phyloP scores from a whole-genome alignment of 2,888 invertebrate genomes.

The Tholera decimalis region DNA sequence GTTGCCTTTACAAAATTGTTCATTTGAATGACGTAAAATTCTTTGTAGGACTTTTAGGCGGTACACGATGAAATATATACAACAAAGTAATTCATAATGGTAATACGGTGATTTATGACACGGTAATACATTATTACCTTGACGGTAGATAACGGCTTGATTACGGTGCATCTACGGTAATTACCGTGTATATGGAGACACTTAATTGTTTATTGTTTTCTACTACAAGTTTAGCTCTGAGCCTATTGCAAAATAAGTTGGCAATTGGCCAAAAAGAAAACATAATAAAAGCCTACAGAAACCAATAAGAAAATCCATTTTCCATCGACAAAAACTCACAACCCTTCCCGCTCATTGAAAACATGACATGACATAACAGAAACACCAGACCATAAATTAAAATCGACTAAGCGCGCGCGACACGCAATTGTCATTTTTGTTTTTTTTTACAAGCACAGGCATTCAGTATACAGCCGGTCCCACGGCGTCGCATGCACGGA shows the following conservation, averaged over 20 bases:
- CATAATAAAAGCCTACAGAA: background rate
- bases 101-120: too few species aligned
- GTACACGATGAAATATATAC: too few species aligned
- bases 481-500: conserved; percentile 78
- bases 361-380: conserved; percentile 38
- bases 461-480: conserved; percentile 72
- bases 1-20: too few species aligned
- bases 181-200: too few species aligned
- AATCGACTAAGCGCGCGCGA: conserved; percentile 37
- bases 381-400: conserved; percentile 31
- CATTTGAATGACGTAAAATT: too few species aligned
- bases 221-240: too few species aligned
- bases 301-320: background rate
- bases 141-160: too few species aligned
- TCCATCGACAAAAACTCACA: background rate
- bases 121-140: too few species aligned
- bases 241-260: background rate
- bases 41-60: too few species aligned
- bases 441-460: conserved; percentile 66
- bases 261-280: background rate
- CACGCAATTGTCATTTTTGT: conserved; percentile 64
- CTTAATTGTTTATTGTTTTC: too few species aligned
- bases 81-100: too few species aligned
- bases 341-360: conserved; percentile 25
- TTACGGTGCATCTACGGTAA: too few species aligned